Evolutionary conservation across 2,888 invertebrate species (phyloP), one percentile per base, ranked within the genome.

Genomic region (Pantelozetes paolii): DNA sequence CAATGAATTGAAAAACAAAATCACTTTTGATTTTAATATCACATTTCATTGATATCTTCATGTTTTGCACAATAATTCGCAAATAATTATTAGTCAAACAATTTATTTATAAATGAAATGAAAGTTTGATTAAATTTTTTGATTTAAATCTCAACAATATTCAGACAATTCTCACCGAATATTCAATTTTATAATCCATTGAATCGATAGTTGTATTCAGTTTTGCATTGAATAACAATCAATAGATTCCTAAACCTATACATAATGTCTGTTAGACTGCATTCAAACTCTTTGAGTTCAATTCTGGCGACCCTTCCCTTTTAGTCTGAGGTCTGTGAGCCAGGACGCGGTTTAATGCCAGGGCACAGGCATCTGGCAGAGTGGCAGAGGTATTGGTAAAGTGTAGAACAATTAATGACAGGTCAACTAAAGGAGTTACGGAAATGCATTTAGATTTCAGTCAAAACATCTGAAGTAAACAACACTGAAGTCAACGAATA

Each of bases 401-500:
- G 57, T 26, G 26, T 26, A 15, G 28, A 28, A 28, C 57, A 64
- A n/a, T 40, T 40, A 64, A 23, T 64, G 64, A 18, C 23, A 23
- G 64, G 64, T 64, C 64, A 64, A 36, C 40, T 28, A 57, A 64
- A 64, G 64, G 64, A 64, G 64, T 64, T 64, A 64, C 64, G 64
- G 64, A 64, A 64, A 64, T 64, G 64, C 32, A 64, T 40, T 50
- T 20, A n/a, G 40, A 64, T 64, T 8, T 64, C 18, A 64, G 64
- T 64, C 40, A 64, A 64, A 64, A 64, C 40, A 64, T 64, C 40
- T 13, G 26, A 18, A 20, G 64, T 64, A 64, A 64, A 64, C 64
- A 64, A 64, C 57, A 57, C 57, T 36, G 28, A 28, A 18, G 23
- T 57, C 57, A 57, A 57, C 57, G 28, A 57, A 57, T 57, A 64